Evolutionary conservation across 37 sponge, comb jelly and placozoan species (phyloP).

Genomic region (Theonella swinhoei): DNA sequence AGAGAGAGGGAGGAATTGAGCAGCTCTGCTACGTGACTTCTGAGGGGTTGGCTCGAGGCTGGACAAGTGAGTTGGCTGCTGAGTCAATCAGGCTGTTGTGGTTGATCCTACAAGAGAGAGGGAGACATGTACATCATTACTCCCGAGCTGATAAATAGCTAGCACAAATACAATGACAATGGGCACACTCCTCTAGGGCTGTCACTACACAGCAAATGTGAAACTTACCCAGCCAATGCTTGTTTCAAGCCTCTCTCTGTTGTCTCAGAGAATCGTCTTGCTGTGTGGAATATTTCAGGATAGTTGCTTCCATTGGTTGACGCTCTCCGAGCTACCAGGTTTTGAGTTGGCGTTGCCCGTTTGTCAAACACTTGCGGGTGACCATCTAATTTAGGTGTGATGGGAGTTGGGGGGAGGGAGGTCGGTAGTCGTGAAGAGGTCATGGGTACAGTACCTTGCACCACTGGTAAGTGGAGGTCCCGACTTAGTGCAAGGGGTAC

Average conservation of each 20-base stretch:
- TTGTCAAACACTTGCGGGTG: background rate
- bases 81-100: slow-evolving; percentile 36
- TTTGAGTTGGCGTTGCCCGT: background rate
- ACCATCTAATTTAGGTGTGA: background rate
- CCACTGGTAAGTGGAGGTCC: background rate
- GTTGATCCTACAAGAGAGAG: slow-evolving; percentile 8
- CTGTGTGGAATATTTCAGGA: slow-evolving; percentile 24
- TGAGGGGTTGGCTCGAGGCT: slow-evolving; percentile 27
- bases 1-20: background rate
- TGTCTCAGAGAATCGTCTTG: slow-evolving; percentile 14
- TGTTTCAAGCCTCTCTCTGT: slow-evolving; percentile 57
- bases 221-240: slow-evolving; percentile 51
- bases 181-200: background rate
- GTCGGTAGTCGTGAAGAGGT: background rate
- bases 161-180: background rate
- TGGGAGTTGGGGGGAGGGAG: background rate
- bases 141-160: background rate
- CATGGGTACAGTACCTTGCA: background rate
- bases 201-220: background rate
- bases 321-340: background rate
- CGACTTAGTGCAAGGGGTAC: background rate
- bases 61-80: slow-evolving; percentile 36
- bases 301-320: slow-evolving; percentile 16
- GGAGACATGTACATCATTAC: background rate
- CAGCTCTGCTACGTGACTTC: slow-evolving; percentile 45